phyloP scores from a whole-genome alignment of 2,797 vertebrate genomes.

The Sebastes nivosus region DNA sequence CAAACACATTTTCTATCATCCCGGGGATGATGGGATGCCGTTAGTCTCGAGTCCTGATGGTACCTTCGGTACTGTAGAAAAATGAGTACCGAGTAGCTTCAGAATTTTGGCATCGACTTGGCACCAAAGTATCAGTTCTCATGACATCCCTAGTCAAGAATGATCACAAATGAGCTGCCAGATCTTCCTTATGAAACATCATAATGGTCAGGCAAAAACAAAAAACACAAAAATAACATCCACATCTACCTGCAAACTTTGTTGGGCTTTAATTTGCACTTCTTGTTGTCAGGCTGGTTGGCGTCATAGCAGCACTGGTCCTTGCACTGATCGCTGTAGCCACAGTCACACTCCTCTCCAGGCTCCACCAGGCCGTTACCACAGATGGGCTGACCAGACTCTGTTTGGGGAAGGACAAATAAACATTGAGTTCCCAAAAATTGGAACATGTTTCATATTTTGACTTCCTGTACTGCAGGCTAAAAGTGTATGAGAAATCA shows the following conservation, averaged over 20 bases:
- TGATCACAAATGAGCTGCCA: neutral
- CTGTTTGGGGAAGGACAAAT: conserved; percentile 67
- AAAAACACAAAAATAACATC: neutral
- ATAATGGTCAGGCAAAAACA: neutral
- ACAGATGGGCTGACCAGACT: conserved; percentile 98
- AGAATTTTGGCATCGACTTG: too few species aligned
- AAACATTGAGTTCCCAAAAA: conserved; percentile 14
- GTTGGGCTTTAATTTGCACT: conserved; percentile 91
- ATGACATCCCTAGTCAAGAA: neutral
- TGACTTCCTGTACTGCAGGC: neutral
- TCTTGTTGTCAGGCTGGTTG: conserved; percentile 91
- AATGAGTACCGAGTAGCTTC: too few species aligned
- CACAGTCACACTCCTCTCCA: conserved; percentile 97
- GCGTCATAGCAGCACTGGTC: conserved; percentile 95
- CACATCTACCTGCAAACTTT: conserved; percentile 91
- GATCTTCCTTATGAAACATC: neutral
- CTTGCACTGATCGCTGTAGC: conserved; percentile 96
- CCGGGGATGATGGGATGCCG: too few species aligned
- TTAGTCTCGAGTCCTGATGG: too few species aligned
- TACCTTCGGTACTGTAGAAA: too few species aligned
- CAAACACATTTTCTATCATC: too few species aligned
- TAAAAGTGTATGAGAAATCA: neutral
- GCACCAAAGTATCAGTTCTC: too few species aligned
- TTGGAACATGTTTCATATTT: neutral
- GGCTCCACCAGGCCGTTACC: conserved; percentile 96